Percentiles rank a stretch among this genome's conserved stretches.
phyloP scores from a whole-genome alignment of 1,140 invertebrate genomes.

The Rhopalosiphum padi region DNA sequence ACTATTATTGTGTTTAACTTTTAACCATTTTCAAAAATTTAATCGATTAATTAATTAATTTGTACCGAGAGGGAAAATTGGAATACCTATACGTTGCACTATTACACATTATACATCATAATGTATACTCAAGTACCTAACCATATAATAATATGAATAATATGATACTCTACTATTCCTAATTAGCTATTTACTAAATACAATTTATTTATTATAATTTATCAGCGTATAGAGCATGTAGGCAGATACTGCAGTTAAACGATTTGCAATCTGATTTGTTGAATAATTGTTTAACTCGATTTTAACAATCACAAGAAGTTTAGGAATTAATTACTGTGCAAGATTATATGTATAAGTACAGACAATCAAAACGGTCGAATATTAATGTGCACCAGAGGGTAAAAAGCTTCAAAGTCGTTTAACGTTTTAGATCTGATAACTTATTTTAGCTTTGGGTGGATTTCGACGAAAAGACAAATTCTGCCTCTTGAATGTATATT shows the following conservation, averaged over 20 bases:
- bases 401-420: constrained; percentile 17
- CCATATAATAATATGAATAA: no score
- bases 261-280: neutral
- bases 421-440: neutral
- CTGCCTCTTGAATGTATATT: neutral
- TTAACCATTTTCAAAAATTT: neutral
- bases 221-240: neutral
- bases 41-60: neutral
- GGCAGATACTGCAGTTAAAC: neutral
- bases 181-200: neutral
- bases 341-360: neutral
- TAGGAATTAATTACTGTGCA: neutral
- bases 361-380: neutral
- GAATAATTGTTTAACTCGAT: neutral
- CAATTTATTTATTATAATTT: neutral
- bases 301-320: neutral
- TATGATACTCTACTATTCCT: neutral
- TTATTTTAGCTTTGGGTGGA: neutral
- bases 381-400: neutral
- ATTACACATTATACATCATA: neutral
- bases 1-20: neutral
- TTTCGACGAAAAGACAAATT: neutral
- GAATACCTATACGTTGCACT: neutral
- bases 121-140: neutral
- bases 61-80: neutral